phyloP scores from a whole-genome alignment of 2,888 invertebrate species.

The Antheraea assamensis region DNA sequence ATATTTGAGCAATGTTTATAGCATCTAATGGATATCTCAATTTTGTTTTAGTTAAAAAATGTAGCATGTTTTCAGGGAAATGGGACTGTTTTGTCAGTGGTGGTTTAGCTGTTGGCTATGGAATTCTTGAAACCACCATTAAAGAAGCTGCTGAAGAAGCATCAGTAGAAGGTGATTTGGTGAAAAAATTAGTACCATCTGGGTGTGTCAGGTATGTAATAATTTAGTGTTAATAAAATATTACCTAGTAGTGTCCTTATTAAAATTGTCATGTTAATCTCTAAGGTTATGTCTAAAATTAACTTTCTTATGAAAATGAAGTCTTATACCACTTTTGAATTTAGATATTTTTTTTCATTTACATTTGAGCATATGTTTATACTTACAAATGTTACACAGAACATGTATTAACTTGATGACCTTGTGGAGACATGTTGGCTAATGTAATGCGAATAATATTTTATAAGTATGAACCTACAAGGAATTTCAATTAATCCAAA shows the following conservation, averaged over 20 bases:
- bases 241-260: neutral
- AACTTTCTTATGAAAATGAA: too few species aligned
- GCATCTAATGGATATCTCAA: too few species aligned
- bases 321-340: too few species aligned
- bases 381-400: too few species aligned
- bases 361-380: too few species aligned
- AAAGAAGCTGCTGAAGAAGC: conserved; percentile 98
- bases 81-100: conserved; percentile 98
- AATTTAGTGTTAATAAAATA: neutral
- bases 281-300: too few species aligned
- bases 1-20: too few species aligned
- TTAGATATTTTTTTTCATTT: too few species aligned
- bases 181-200: conserved; percentile 88
- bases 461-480: neutral
- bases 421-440: neutral
- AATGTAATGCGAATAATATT: neutral
- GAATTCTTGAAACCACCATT: conserved; percentile 93
- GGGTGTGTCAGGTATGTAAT: conserved; percentile 89
- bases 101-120: conserved; percentile 93
- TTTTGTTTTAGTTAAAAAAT: neutral
- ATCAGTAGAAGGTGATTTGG: conserved; percentile 90
- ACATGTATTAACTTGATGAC: neutral
- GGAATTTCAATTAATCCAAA: too few species aligned
- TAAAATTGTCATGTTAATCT: too few species aligned
- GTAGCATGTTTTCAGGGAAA: conserved; percentile 78